These are phyloP conservation scores for Parascotia fuliginaria DNA, from an alignment of 2,888 invertebrate species.

Conservation along the genomic window DNA sequence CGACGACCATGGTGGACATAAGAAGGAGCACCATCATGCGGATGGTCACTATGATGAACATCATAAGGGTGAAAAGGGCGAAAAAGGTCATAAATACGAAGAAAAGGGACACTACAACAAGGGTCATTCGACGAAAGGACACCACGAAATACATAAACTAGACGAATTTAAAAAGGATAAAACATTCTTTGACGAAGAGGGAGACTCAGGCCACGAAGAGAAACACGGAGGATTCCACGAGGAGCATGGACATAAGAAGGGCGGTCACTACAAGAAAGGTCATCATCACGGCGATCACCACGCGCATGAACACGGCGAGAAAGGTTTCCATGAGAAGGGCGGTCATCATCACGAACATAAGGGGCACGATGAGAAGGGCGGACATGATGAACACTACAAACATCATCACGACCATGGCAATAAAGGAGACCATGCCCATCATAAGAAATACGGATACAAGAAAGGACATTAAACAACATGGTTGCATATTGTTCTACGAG, in stretches of 20 bases:
- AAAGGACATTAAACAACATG: conserved; percentile 71
- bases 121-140: conserved; percentile 94
- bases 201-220: conserved; percentile 92
- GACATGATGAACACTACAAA: conserved; percentile 91
- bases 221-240: conserved; percentile 93
- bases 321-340: conserved; percentile 92
- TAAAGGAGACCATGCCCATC: conserved; percentile 92
- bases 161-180: conserved; percentile 95
- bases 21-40: conserved; percentile 87
- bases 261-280: conserved; percentile 92
- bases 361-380: conserved; percentile 91
- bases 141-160: conserved; percentile 93
- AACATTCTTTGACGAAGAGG: conserved; percentile 94
- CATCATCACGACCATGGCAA: conserved; percentile 91
- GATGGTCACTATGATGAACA: conserved; percentile 88
- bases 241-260: conserved; percentile 92
- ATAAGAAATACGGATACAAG: conserved; percentile 91
- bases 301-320: conserved; percentile 92
- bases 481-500: conserved; percentile 16
- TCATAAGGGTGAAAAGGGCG: conserved; percentile 88
- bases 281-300: conserved; percentile 92
- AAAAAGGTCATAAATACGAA: conserved; percentile 88
- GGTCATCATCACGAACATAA: conserved; percentile 92
- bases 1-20: conserved; percentile 87
- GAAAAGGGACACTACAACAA: conserved; percentile 92